Percentiles rank a stretch among this genome's conserved stretches.
These are phyloP conservation scores for Erythrocercus mccallii DNA, from an alignment of 2,113 vertebrate species.

Conservation along the genomic window DNA sequence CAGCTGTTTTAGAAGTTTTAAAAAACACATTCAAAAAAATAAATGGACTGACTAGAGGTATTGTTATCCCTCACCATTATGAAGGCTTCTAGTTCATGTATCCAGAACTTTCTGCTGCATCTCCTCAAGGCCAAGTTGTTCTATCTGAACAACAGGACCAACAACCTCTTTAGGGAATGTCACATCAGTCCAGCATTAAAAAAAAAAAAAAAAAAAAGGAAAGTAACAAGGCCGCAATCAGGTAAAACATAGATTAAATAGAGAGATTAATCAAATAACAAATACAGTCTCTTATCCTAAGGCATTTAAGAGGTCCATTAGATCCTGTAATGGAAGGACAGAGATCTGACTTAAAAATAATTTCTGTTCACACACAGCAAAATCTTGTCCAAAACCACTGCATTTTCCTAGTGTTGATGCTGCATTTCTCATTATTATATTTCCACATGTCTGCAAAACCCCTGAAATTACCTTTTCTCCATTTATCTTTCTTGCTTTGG, in stretches of 20 bases:
- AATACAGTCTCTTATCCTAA: background rate
- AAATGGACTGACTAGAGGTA: background rate
- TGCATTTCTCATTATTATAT: background rate
- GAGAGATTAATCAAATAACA: background rate
- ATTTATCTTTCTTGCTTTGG: background rate
- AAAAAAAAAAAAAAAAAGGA: background rate
- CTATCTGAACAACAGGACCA: background rate
- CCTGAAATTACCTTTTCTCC: background rate
- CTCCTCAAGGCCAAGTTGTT: background rate
- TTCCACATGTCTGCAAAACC: background rate
- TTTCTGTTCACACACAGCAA: background rate
- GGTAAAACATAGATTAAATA: background rate
- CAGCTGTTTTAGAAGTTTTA: background rate
- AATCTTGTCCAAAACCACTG: background rate
- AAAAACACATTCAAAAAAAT: background rate
- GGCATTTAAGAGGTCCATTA: background rate
- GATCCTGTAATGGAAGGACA: background rate
- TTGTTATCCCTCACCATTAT: background rate
- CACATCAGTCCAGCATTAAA: background rate
- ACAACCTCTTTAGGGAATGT: background rate
- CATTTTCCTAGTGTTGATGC: background rate
- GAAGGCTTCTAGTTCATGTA: background rate
- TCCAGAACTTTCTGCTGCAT: background rate
- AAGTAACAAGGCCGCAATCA: background rate
- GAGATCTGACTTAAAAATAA: background rate